Base-by-base conservation (phyloP, 2,797 vertebrate species). In the Falco novaeseelandiae region DNA sequence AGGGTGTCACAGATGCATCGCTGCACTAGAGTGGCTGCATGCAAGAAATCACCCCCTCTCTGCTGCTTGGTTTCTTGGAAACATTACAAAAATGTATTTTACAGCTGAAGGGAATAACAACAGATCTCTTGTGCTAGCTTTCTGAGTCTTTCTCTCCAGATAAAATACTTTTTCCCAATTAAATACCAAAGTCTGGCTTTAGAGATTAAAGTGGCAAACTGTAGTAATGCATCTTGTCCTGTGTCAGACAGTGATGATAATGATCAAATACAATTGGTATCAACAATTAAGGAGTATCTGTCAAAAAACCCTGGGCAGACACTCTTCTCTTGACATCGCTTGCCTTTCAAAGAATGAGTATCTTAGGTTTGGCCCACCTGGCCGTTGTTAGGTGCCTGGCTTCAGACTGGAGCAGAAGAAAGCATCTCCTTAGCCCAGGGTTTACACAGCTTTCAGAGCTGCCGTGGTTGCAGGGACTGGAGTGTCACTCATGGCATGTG, bases 401-500 rank as follows among this genome's bases (percentile, higher is more conserved):
- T 69, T 87, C 38, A 52, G 44, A 42, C 9, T 25, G 30, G 38
- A 67, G 32, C 10, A 67, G 14, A 19, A 81, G 25, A 44, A 5
- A 58, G 23, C 23, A 67, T 10, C 9, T 16, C 12, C 6, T 71
- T 77, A 51, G 30, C 30, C 23, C 16, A 52, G n/a, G 26, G 11
- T 29, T 17, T 61, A 10, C 30, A 42, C 8, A 8, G 17, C 30
- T 89, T 77, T 78, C 54, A 72, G n/a, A 82, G 9, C 15, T 58
- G 14, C 14, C 73, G n/a, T 46, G 4, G 5, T 40, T 61, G 27
- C 30, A 83, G 40, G 12, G 27, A 25, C 25, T 65, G 57, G 12
- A 32, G 11, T 4, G 0, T 49, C 1, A 1, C 19, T 66, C 22
- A 40, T 12, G 12, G 17, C 23, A 72, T 0, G 0, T 15, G 21